Evolutionary conservation across 2,888 invertebrate genomes (phyloP).

Genomic region (Aphelenchoides bicaudatus): DNA sequence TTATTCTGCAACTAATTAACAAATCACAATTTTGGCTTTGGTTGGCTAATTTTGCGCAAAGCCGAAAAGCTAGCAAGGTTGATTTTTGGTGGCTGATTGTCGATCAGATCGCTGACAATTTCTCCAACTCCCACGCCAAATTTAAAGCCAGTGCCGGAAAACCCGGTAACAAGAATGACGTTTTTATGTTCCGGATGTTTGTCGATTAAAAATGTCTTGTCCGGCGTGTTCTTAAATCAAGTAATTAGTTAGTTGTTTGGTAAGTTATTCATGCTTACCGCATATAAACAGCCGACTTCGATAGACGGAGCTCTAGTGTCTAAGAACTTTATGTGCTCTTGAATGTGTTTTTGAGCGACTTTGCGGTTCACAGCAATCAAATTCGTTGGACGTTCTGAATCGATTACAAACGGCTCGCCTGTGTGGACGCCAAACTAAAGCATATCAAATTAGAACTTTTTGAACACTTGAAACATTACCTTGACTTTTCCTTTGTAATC

Average conservation of each 20-base stretch:
- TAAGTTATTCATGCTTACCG: slow-evolving; percentile 25
- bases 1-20: slow-evolving; percentile 26
- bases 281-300: slow-evolving; percentile 33
- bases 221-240: slow-evolving; percentile 30
- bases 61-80: slow-evolving; percentile 1
- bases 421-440: slow-evolving; percentile 30
- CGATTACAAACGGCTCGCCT: slow-evolving; percentile 22
- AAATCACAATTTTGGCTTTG: slow-evolving; percentile 12
- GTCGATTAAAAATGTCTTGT: slow-evolving; percentile 33
- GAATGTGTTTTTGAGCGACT: slow-evolving; percentile 29
- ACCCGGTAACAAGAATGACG: slow-evolving; percentile 49
- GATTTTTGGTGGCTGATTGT: background rate
- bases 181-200: slow-evolving; percentile 36
- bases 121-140: slow-evolving; percentile 37
- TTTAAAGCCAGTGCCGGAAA: slow-evolving; percentile 57
- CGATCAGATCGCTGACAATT: slow-evolving; percentile 30
- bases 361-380: slow-evolving; percentile 22
- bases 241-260: background rate
- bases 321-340: slow-evolving; percentile 31
- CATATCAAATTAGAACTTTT: no score
- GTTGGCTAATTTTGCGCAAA: background rate
- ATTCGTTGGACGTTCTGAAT: background rate
- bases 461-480: no score
- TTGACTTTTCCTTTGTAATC: slow-evolving; percentile 33
- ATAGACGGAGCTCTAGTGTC: slow-evolving; percentile 28